Evolutionary conservation across 1,140 invertebrate species (phyloP).

Genomic region (Globodera rostochiensis): DNA sequence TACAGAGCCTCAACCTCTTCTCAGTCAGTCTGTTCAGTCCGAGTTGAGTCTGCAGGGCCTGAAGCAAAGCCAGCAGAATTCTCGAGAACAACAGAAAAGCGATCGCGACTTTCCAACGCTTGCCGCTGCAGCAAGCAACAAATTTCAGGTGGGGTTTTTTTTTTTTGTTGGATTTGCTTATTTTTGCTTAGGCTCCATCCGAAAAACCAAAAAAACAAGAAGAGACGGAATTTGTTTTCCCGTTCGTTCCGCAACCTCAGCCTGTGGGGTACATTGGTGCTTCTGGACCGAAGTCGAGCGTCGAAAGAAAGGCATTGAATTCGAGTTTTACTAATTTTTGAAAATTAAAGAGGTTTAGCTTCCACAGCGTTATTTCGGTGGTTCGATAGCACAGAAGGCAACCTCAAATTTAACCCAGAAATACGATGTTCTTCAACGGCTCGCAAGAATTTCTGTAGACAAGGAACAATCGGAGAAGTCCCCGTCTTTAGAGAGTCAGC

Average conservation of each 20-base stretch:
- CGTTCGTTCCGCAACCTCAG: conserved; percentile 21
- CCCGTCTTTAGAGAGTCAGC: background rate
- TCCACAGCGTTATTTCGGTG: conserved; percentile 50
- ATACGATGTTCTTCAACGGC: conserved; percentile 42
- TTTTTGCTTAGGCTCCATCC: conserved; percentile 5
- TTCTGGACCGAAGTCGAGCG: conserved; percentile 35
- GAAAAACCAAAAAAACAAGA: conserved; percentile 3
- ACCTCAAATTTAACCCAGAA: conserved; percentile 14
- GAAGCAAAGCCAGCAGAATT: conserved; percentile 26
- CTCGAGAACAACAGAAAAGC: conserved; percentile 32
- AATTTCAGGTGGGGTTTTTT: conserved; percentile 12
- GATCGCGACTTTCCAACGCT: conserved; percentile 58
- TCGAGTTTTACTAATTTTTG: background rate
- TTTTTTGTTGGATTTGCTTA: conserved; percentile 1
- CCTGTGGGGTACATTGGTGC: conserved; percentile 51
- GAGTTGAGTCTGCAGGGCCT: background rate
- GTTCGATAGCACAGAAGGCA: conserved; percentile 15
- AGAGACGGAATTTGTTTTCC: conserved; percentile 8
- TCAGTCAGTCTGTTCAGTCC: background rate
- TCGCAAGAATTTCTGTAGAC: conserved; percentile 43
- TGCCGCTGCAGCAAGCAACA: conserved; percentile 43
- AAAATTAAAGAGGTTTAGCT: conserved; percentile 19
- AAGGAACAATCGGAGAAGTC: conserved; percentile 20
- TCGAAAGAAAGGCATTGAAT: conserved; percentile 30
- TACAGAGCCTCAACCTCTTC: background rate